Base-by-base conservation (phyloP, 2,797 vertebrate species). In the Zalophus californianus region DNA sequence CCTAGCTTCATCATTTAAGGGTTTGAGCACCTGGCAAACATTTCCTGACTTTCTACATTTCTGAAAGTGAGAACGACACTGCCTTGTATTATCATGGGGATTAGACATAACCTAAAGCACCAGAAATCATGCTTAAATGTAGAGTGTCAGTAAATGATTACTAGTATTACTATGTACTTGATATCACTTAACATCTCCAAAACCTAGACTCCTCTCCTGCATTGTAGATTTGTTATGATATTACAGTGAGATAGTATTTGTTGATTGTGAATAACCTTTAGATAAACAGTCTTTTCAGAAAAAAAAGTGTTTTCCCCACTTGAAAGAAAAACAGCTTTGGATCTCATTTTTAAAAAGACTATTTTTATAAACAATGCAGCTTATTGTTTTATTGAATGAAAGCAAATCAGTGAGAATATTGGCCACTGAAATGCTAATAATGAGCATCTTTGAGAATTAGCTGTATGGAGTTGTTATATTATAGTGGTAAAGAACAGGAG, bases 321-420 rank as follows among this genome's bases (percentile, higher is more conserved):
- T 38, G 21, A 77, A 86, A 95, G 48, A 93, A 95, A 95, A 85
- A 64, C 20, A 79, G 32, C 20, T 77, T 82, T 83, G 15, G 38
- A 62, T 70, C 13, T 83, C 29, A 83, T 83, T 88, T 56, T 48
- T 10, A 11, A 62, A 86, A 88, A 90, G 5, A 23, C 6, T 35
- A 1, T 64, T 84, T 16, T 96, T 84, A 6, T 32, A 72, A 27
- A n/a, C 23, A 66, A 41, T 84, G 35, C 10, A n/a, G 48, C 62
- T 75, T 75, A 32, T 75, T 75, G 18, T 70, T 73, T 83, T 32
- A 32, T 27, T 91, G 23, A 72, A 50, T 75, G 50, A 91, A 79
- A 66, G 10, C 16, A 79, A 90, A 80, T 38, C 29, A 10, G 66
- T 95, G n/a, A 85, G 32, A 44, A 56, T n/a, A 32, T 5, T 66